Percentiles rank a stretch among this genome's conserved stretches.
Conservation (phyloP, 1,140 invertebrate species). For the Yoshiicerus persimilis region DNA sequence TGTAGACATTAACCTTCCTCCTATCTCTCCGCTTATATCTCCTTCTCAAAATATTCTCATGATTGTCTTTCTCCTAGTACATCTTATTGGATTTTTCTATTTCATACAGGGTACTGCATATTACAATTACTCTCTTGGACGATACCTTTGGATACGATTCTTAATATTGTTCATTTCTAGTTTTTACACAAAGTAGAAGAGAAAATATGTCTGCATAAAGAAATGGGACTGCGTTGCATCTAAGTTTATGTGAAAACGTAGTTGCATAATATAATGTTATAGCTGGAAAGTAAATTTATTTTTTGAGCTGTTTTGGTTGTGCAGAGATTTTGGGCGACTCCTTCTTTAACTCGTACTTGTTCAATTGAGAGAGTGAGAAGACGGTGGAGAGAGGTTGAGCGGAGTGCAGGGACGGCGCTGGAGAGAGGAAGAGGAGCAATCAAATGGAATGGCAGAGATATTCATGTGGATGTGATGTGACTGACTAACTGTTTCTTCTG, state of each 20-base stretch:
- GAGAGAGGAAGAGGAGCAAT: neutral
- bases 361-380: neutral
- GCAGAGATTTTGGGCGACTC: neutral
- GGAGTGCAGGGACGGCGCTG: neutral
- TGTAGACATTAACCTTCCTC: no score
- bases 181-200: no score
- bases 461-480: neutral
- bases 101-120: no score
- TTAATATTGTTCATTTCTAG: no score
- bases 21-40: no score
- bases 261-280: neutral
- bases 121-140: no score
- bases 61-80: no score
- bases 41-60: no score
- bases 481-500: neutral
- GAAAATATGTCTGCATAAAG: no score
- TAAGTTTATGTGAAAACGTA: neutral
- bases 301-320: neutral
- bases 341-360: neutral
- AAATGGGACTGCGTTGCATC: no score
- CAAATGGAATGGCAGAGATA: slow-evolving; percentile 16
- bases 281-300: neutral
- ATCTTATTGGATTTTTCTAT: no score
- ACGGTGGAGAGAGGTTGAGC: neutral
- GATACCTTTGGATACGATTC: no score